phyloP scores from a whole-genome alignment of 2,888 invertebrate species.

The Acrobasis repandana region DNA sequence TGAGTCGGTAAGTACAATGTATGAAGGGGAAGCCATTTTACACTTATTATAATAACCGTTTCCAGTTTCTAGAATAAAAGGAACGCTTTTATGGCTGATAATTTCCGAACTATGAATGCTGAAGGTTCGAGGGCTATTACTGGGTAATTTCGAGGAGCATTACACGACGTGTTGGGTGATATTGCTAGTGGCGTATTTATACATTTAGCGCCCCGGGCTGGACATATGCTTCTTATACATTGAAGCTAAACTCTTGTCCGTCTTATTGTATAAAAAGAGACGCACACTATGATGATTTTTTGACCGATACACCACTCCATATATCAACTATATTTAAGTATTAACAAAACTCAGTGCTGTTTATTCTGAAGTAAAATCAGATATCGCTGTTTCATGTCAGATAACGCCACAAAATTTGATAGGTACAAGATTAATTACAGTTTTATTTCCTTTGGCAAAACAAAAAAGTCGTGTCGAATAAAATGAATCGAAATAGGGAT shows the following conservation, averaged over 20 bases:
- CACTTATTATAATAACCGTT: slow-evolving; percentile 59
- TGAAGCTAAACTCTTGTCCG: not conserved
- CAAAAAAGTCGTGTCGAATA: too few relatives aligned
- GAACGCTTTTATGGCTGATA: slow-evolving; percentile 77
- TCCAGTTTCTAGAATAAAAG: slow-evolving; percentile 69
- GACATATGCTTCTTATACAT: not conserved
- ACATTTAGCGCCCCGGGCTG: not conserved
- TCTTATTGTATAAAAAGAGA: too few relatives aligned
- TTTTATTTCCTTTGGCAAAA: too few relatives aligned
- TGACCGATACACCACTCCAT: too few relatives aligned
- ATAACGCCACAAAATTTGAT: too few relatives aligned
- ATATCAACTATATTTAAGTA: too few relatives aligned
- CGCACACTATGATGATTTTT: too few relatives aligned
- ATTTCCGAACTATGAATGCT: slow-evolving; percentile 78
- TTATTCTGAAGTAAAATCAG: too few relatives aligned
- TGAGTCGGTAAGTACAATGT: slow-evolving; percentile 51
- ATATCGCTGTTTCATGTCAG: too few relatives aligned
- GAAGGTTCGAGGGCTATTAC: slow-evolving; percentile 73
- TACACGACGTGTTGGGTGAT: slow-evolving; percentile 69
- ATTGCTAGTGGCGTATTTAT: slow-evolving; percentile 24
- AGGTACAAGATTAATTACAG: too few relatives aligned
- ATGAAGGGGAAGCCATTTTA: slow-evolving; percentile 51
- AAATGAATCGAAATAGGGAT: too few relatives aligned
- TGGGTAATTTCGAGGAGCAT: slow-evolving; percentile 71
- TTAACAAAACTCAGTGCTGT: too few relatives aligned